phyloP scores from a whole-genome alignment of 2,888 invertebrate species.

The Epirrhoe alternata region DNA sequence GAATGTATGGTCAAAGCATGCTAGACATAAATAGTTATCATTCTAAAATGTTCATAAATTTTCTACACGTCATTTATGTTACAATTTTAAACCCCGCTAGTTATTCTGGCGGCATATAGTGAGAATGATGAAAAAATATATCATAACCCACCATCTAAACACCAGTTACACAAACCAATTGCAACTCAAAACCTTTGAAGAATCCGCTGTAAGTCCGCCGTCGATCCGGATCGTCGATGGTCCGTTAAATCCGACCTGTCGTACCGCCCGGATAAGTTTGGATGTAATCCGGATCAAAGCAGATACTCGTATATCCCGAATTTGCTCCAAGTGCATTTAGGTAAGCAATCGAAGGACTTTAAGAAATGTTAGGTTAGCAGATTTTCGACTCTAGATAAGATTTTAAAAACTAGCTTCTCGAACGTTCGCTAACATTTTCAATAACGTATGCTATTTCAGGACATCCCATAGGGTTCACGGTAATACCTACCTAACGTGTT shows the following conservation, averaged over 20 bases:
- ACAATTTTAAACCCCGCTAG: no score
- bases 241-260: slow-evolving; percentile 3
- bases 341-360: background rate
- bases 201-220: slow-evolving; percentile 15
- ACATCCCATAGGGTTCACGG: no score
- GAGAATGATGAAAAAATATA: no score
- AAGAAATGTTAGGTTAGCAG: background rate
- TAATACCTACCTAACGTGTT: no score
- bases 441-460: no score
- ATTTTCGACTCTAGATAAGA: background rate
- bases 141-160: background rate
- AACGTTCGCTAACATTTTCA: no score
- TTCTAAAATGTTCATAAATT: no score
- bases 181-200: slow-evolving; percentile 10
- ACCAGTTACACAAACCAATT: background rate
- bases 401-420: no score
- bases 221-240: slow-evolving; percentile 14
- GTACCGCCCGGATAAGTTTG: background rate
- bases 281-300: background rate
- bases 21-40: no score
- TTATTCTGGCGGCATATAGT: no score
- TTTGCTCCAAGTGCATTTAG: slow-evolving; percentile 5
- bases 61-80: no score
- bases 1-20: no score
- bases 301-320: background rate